These are phyloP conservation scores for Heliconius ismenius DNA, from an alignment of 2,888 invertebrate genomes.

Conservation along the genomic window DNA sequence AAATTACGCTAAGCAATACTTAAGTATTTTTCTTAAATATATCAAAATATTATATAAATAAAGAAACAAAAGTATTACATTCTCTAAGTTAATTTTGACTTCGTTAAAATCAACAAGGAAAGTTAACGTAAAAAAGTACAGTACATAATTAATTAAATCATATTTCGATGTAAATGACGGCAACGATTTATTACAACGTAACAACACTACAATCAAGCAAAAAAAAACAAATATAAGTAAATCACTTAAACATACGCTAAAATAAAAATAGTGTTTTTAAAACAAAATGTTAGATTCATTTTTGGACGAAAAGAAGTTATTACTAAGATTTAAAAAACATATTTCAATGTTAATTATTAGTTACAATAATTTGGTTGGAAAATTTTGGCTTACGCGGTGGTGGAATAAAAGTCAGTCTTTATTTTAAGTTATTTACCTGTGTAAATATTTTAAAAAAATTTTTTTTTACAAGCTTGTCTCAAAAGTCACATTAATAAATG, in stretches of 20 bases:
- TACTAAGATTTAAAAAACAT: neutral
- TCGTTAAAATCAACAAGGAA: neutral
- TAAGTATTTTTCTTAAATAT: neutral
- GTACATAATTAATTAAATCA: neutral
- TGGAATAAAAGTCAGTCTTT: slow-evolving; percentile 54
- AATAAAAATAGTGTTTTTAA: slow-evolving; percentile 1
- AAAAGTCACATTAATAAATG: neutral
- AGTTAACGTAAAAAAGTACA: neutral
- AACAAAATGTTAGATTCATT: slow-evolving; percentile 7
- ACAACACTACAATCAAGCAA: neutral
- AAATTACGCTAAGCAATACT: neutral
- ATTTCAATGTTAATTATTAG: slow-evolving; percentile 36
- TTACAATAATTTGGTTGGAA: slow-evolving; percentile 53
- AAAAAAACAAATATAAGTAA: neutral
- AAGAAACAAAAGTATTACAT: neutral
- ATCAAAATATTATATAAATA: neutral
- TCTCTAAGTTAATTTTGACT: neutral
- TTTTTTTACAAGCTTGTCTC: neutral
- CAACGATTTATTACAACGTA: neutral
- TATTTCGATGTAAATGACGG: slow-evolving; percentile 10
- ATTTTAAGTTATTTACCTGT: slow-evolving; percentile 36
- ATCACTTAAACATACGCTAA: neutral
- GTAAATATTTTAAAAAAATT: neutral
- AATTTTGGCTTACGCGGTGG: slow-evolving; percentile 63
- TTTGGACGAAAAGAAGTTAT: slow-evolving; percentile 1